Evolutionary conservation across 2,113 vertebrate genomes (phyloP), one percentile per base, ranked within the genome.

Genomic region (Cygnus atratus): DNA sequence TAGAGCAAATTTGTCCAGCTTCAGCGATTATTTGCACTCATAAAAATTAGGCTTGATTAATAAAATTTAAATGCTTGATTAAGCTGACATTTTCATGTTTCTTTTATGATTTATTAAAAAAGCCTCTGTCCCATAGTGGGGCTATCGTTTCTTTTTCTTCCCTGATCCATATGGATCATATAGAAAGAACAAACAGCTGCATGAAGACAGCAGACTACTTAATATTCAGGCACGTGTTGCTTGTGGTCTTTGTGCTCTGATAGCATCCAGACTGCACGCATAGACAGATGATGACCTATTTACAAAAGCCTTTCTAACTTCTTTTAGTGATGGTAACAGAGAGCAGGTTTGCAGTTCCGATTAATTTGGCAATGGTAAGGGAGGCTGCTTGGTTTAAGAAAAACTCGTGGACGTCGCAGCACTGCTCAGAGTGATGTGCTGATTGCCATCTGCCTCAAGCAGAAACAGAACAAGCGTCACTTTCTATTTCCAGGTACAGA

Each of bases 11-110:
- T 98, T 98, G 98, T 98, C 97, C 97, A 96, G 98, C 98, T 98
- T 97, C 97, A 98, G 97, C 96, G 96, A 98, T 98, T 98, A 98
- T 97, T 96, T 98, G 97, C 97, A 97, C 95, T 97, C 96, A 98
- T 98, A 98, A 98, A 98, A 98, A 98, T 96, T 97, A 98, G 97
- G 95, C 95, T 98, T 98, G 94, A 98, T 98, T 98, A 98, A 98
- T 98, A 98, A 98, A 98, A 98, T 98, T 98, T 97, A 97, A 98
- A 98, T 97, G 98, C 97, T 98, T 98, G 96, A 98, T 98, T 98
- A 98, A 97, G 96, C 96, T 98, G 98, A 98, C 97, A 98, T 98
- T 97, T 98, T 97, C 96, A 98, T 97, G 97, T 98, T 98, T 97
- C 91, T 97, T 96, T 98, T 97, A 96, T 97, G 97, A 98, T 97